Percentiles rank a stretch among this genome's conserved stretches.
Conservation (phyloP, 2,113 vertebrate genomes). For the Arizona elegans region DNA sequence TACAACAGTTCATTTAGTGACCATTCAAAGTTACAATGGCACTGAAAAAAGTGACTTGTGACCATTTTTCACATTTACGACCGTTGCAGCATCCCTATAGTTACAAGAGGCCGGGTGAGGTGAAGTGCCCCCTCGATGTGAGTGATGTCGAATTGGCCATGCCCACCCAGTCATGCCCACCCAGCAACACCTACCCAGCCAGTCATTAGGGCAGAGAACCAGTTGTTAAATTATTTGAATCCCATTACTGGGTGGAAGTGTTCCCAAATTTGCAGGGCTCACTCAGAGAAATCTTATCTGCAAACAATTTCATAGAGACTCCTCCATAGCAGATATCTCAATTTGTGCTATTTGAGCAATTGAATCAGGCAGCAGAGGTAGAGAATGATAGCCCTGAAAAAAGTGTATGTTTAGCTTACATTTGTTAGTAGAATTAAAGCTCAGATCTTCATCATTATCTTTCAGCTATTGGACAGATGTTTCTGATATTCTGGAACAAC, state of each 20-base stretch:
- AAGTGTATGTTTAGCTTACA: slow-evolving; percentile 12
- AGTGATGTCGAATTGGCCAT: too few species aligned
- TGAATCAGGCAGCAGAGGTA: background rate
- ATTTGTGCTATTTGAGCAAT: slow-evolving; percentile 47
- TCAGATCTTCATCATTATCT: slow-evolving; percentile 17
- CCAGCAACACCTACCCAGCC: too few species aligned
- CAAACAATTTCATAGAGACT: slow-evolving; percentile 32
- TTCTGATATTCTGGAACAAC: slow-evolving; percentile 23
- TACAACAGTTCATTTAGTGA: too few species aligned
- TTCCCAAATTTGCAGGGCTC: slow-evolving; percentile 31
- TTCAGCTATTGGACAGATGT: background rate
- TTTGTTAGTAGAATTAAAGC: slow-evolving; percentile 36
- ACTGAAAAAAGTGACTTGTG: too few species aligned
- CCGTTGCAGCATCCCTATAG: too few species aligned
- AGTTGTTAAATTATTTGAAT: too few species aligned
- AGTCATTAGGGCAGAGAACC: too few species aligned
- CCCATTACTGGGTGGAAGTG: background rate
- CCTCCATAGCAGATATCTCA: slow-evolving; percentile 44
- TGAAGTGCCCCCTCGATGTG: too few species aligned
- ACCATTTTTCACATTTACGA: too few species aligned
- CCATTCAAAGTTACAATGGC: too few species aligned
- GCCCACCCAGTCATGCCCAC: too few species aligned
- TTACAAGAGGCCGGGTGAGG: too few species aligned
- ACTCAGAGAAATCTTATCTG: slow-evolving; percentile 48
- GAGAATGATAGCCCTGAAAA: slow-evolving; percentile 6